A percentile compares a stretch with the other conserved stretches of the same genome.
Conservation (phyloP, 2,888 invertebrate species). For the Hirtodrosophila alboralis region DNA sequence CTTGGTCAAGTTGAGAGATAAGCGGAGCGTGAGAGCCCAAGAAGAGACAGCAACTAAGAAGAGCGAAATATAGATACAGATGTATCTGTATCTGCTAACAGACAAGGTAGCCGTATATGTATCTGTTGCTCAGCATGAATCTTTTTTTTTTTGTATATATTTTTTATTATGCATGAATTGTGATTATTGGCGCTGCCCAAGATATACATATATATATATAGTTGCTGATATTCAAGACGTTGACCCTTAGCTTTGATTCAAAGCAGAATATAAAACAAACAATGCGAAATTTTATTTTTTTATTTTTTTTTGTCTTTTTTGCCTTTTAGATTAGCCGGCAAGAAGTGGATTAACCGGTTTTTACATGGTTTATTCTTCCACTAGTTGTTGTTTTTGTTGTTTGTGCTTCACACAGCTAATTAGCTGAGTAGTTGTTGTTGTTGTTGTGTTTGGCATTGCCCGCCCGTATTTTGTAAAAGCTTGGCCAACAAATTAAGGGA, state of each 20-base stretch:
- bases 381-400: conserved; percentile 21
- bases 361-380: conserved; percentile 30
- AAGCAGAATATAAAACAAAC: conserved; percentile 31
- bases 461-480: conserved; percentile 51
- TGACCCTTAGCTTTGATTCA: conserved; percentile 42
- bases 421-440: conserved; percentile 61
- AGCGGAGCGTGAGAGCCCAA: conserved; percentile 26
- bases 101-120: too few relatives aligned
- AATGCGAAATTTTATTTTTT: conserved; percentile 54
- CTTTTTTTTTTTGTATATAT: conserved; percentile 14
- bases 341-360: conserved; percentile 74
- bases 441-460: conserved; percentile 18
- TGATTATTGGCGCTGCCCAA: conserved; percentile 26
- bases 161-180: too few relatives aligned
- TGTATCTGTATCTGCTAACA: conserved; percentile 16
- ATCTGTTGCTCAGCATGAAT: conserved; percentile 22
- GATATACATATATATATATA: conserved; percentile 2
- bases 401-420: conserved; percentile 59
- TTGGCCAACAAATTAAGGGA: conserved; percentile 60
- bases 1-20: conserved; percentile 43
- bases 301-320: too few relatives aligned
- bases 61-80: too few relatives aligned
- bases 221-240: conserved; percentile 42
- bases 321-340: conserved; percentile 59
- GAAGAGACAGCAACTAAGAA: background rate